phyloP scores from a whole-genome alignment of 2,113 vertebrate genomes.

The Halcyon senegalensis region DNA sequence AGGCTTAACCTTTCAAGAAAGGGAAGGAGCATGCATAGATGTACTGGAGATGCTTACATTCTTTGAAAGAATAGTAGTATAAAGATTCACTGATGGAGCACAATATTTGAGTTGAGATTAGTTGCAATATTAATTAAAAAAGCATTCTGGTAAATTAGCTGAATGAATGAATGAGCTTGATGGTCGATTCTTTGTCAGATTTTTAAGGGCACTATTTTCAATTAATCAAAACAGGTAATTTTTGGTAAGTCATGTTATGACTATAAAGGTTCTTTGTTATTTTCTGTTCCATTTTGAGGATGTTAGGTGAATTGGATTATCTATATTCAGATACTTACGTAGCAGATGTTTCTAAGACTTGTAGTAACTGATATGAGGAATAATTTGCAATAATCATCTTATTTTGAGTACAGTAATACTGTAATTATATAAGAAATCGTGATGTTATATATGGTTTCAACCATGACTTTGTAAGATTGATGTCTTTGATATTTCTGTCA shows the following conservation, averaged over 20 bases:
- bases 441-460: slow-evolving; percentile 10
- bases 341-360: slow-evolving; percentile 36
- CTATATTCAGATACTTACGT: slow-evolving; percentile 31
- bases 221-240: not conserved
- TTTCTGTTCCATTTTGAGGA: slow-evolving; percentile 7
- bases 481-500: slow-evolving; percentile 54
- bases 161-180: not conserved
- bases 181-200: not conserved
- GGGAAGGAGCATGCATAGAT: not conserved
- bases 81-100: not conserved
- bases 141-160: not conserved
- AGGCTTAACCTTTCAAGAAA: not conserved
- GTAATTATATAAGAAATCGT: slow-evolving; percentile 46
- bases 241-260: not conserved
- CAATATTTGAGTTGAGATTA: not conserved
- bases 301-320: slow-evolving; percentile 5
- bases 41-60: not conserved
- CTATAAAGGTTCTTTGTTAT: not conserved
- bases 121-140: not conserved
- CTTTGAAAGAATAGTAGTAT: not conserved
- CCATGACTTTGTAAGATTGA: slow-evolving; percentile 19
- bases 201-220: not conserved
- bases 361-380: slow-evolving; percentile 30
- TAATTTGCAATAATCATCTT: slow-evolving; percentile 49
- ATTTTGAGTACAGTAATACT: slow-evolving; percentile 44